A percentile compares a stretch with the other conserved stretches of the same genome.
phyloP scores from a whole-genome alignment of 53 echinoderm and acorn worm species.

The Holothuria scabra region DNA sequence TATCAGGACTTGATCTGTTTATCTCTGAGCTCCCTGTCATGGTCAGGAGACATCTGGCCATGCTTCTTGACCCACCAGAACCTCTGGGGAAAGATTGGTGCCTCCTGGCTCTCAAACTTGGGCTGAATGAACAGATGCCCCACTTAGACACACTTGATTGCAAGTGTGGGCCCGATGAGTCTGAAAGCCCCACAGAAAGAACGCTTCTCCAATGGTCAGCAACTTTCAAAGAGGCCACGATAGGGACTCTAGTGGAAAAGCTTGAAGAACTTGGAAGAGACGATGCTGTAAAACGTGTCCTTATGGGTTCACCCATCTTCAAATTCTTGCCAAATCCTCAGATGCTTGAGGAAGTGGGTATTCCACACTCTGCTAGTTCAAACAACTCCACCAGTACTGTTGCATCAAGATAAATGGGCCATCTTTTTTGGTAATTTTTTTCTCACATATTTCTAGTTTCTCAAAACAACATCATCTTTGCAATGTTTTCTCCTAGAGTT shows the following conservation, averaged over 20 bases:
- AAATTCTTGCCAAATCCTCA: slow-evolving; percentile 90
- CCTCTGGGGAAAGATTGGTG: slow-evolving; percentile 99
- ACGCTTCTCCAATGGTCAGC: slow-evolving; percentile 77
- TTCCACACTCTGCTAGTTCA: slow-evolving; percentile 66
- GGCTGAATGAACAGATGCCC: slow-evolving; percentile 85
- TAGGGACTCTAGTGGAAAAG: slow-evolving; percentile 74
- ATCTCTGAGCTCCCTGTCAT: slow-evolving; percentile 80
- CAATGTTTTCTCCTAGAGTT: no score
- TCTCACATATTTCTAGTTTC: no score
- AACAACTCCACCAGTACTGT: slow-evolving; percentile 94
- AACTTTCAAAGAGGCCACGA: slow-evolving; percentile 66
- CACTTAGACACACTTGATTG: slow-evolving; percentile 77
- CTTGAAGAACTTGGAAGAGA: slow-evolving; percentile 86
- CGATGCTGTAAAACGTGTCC: slow-evolving; percentile 77
- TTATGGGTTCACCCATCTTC: slow-evolving; percentile 83
- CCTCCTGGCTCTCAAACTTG: slow-evolving; percentile 81
- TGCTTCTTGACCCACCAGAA: slow-evolving; percentile 96
- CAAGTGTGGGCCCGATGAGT: slow-evolving; percentile 77
- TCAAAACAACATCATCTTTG: no score
- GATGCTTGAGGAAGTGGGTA: slow-evolving; percentile 71
- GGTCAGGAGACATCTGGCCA: slow-evolving; percentile 86
- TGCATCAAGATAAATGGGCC: slow-evolving; percentile 77
- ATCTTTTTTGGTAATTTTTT: no score
- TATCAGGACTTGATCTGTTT: slow-evolving; percentile 80
- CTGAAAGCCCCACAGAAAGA: slow-evolving; percentile 93